Evolutionary conservation across 2,797 vertebrate species (phyloP), one percentile per base, ranked within the genome.

Genomic region (Coregonus ussuriensis): DNA sequence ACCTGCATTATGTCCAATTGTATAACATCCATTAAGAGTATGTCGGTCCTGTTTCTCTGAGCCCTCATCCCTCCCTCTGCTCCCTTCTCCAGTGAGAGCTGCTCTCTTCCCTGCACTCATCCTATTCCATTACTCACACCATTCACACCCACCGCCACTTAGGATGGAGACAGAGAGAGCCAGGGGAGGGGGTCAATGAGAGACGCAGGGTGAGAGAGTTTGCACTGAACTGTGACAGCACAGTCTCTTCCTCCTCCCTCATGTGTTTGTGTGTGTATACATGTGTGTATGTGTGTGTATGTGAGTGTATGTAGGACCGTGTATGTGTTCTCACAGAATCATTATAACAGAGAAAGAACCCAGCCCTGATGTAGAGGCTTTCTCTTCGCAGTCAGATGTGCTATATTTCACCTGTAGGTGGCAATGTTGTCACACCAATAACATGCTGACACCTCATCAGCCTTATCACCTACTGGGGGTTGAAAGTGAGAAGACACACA

Each of bases 341-440:
- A 13, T 63, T 63, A 29, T 21, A 25, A 11, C 59, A 63, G 21
- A 11, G 59, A 21, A 63, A 63, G 6, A 7, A 25, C 21, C 3
- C 3, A 6, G 59, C 6, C 21, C 59, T 25, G 7, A 25, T 63
- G 59, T 3, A 29, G 25, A 63, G 59, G 21, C 21, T 25, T 29
- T 63, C 59, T 59, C 4, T 31, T 33, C 14, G 9, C 13, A 29
- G 14, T 65, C 63, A 29, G 29, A 25, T 25, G 41, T 37, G 51
- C 14, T 54, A 0, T 47, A 68, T 66, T 65, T 63, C 15, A 16
- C 78, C 82, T 78, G 76, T 69, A 83, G 82, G 76, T 73, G 82
- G 78, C 82, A 80, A 70, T 80, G 78, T 83, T 83, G 82, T n/a
- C 76, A 80, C 80, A 78, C 63, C 35, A 14, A 21, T 80, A 1